A percentile compares a stretch with the other conserved stretches of the same genome.
These are phyloP conservation scores for Eupithecia vulgata DNA, from an alignment of 2,888 invertebrate species.

Conservation along the genomic window DNA sequence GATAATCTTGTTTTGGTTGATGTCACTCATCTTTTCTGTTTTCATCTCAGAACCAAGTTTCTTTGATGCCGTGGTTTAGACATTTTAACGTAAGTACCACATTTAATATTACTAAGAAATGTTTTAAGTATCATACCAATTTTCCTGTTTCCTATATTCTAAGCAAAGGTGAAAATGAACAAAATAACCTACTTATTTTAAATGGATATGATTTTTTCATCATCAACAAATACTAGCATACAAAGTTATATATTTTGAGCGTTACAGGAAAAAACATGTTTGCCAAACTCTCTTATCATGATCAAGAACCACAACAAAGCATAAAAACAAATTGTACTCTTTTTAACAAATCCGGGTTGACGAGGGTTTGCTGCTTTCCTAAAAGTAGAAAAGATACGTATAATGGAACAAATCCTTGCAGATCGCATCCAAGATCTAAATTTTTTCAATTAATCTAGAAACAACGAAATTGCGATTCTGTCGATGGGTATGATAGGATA, in stretches of 20 bases:
- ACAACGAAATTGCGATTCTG: slow-evolving; percentile 44
- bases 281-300: slow-evolving; percentile 59
- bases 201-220: not conserved
- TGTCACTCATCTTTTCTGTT: slow-evolving; percentile 16
- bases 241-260: not conserved
- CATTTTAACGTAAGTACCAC: not conserved
- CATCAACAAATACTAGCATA: not conserved
- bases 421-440: slow-evolving; percentile 68
- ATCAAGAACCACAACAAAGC: slow-evolving; percentile 77
- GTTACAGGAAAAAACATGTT: slow-evolving; percentile 27
- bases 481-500: slow-evolving; percentile 23
- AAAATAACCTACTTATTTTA: not conserved
- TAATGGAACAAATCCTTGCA: slow-evolving; percentile 71
- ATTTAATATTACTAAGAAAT: not conserved
- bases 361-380: slow-evolving; percentile 74
- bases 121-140: not conserved
- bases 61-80: not conserved
- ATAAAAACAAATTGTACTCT: slow-evolving; percentile 78
- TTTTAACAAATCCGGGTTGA: slow-evolving; percentile 80
- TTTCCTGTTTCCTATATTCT: not conserved
- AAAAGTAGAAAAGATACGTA: slow-evolving; percentile 74
- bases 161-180: not conserved
- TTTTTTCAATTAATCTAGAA: slow-evolving; percentile 63
- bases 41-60: slow-evolving; percentile 12
- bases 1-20: slow-evolving; percentile 31